phyloP scores from a whole-genome alignment of 2,797 vertebrate species.

The Gallinago nigripennis region DNA sequence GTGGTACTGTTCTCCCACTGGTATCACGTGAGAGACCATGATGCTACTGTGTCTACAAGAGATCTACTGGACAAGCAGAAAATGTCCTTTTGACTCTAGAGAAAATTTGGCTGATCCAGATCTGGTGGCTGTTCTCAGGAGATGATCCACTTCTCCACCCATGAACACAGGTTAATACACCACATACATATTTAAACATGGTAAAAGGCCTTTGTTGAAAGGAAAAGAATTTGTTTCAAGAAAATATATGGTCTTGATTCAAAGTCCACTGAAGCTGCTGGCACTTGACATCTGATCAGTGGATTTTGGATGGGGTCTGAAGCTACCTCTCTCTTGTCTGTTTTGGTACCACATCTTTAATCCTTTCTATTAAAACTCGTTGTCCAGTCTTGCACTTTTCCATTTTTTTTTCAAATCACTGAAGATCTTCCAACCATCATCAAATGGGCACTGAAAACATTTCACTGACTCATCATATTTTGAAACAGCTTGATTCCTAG shows the following conservation, averaged over 20 bases:
- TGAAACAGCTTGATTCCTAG: conserved; percentile 36
- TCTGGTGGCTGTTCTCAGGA: background rate
- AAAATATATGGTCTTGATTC: background rate
- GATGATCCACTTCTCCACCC: background rate
- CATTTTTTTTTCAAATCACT: background rate
- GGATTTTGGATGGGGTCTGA: background rate
- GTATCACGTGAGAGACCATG: accelerated
- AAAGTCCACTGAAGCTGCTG: background rate
- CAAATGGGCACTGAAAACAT: background rate
- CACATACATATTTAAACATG: background rate
- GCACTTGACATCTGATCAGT: background rate
- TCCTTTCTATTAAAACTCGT: background rate
- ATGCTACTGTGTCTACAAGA: background rate
- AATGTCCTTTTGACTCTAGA: background rate
- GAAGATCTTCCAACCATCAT: background rate
- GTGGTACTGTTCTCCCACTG: background rate
- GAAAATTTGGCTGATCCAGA: background rate
- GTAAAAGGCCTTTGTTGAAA: background rate
- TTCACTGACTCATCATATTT: conserved; percentile 19
- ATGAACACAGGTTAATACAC: background rate
- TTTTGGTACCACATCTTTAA: background rate
- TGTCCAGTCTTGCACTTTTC: conserved; percentile 19
- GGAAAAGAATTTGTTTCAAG: background rate
- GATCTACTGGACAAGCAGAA: background rate
- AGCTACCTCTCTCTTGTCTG: background rate